phyloP scores from a whole-genome alignment of 2,113 vertebrate genomes.

The Stegastes partitus region DNA sequence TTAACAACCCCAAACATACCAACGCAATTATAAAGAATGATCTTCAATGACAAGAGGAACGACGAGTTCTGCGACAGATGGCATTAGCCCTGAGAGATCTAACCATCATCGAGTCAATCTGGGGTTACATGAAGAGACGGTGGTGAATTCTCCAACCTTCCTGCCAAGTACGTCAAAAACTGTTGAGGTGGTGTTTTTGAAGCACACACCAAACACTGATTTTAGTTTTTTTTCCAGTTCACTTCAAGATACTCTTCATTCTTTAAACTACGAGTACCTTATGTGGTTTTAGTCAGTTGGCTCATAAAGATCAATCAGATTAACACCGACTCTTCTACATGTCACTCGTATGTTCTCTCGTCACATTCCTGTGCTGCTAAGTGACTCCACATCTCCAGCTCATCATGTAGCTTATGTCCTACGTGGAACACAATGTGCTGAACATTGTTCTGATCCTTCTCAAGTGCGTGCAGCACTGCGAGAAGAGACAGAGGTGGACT shows the following conservation, averaged over 20 bases:
- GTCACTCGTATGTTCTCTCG: no score
- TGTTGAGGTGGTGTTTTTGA: background rate
- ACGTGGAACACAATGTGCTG: no score
- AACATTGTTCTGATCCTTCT: background rate
- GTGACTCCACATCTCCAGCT: background rate
- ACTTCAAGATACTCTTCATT: background rate
- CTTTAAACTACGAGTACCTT: background rate
- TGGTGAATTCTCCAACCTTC: background rate
- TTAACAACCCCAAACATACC: background rate
- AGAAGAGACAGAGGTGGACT: background rate
- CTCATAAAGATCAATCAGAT: background rate
- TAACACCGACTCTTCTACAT: no score
- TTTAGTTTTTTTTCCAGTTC: background rate
- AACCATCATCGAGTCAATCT: background rate
- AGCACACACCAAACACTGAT: background rate
- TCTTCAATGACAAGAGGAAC: background rate
- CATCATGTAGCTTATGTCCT: background rate
- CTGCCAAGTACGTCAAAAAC: background rate
- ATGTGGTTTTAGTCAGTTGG: background rate
- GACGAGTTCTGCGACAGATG: background rate
- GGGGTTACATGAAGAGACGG: background rate
- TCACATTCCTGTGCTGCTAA: no score
- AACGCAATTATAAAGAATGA: background rate
- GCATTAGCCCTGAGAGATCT: background rate
- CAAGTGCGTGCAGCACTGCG: background rate